Base-by-base conservation (phyloP, 2,888 invertebrate species). In the Timema cristinae region DNA sequence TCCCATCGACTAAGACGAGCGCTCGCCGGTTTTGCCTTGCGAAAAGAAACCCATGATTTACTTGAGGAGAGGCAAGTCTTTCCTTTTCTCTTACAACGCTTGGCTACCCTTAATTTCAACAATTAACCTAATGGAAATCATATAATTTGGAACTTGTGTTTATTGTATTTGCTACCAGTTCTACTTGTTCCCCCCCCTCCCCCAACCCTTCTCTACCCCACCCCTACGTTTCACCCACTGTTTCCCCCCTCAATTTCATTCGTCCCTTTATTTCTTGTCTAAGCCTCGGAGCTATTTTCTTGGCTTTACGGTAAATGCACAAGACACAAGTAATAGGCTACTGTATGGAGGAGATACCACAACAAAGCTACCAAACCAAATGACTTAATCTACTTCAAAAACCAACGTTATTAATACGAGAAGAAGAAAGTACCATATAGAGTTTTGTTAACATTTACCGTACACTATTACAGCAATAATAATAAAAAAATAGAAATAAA, bases 61-160 rank as follows among this genome's bases (percentile, higher is more conserved):
- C 66, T 63, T 63, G 32, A 54, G 54, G 54, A 13, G 63, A 48
- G 47, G 47, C 63, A 63, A 32, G 63, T 63, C 63, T 63, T 63
- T 63, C 63, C 63, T 63, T 63, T 56, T 59, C 72, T 48, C 50
- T 69, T 66, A 56, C 50, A 69, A 69, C 72, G 72, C 69, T 69
- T 71, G 69, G 70, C 61, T 73, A 67, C 71, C 74, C 75, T 74
- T 75, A 75, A 76, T 76, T 76, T 75, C 75, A 71, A 74, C 75
- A 76, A 76, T 76, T 76, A 76, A 74, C 75, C 73, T 74, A 76
- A 76, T 76, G 75, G 75, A 74, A 75, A 76, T 76, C 75, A 76
- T 76, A 76, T 76, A 76, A 76, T 75, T 76, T 75, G 73, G 70
- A 74, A 74, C 74, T 73, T 73, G 74, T 75, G 75, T 75, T 76